Base-by-base conservation (phyloP, 2,888 invertebrate species). In the Pomacea canaliculata region DNA sequence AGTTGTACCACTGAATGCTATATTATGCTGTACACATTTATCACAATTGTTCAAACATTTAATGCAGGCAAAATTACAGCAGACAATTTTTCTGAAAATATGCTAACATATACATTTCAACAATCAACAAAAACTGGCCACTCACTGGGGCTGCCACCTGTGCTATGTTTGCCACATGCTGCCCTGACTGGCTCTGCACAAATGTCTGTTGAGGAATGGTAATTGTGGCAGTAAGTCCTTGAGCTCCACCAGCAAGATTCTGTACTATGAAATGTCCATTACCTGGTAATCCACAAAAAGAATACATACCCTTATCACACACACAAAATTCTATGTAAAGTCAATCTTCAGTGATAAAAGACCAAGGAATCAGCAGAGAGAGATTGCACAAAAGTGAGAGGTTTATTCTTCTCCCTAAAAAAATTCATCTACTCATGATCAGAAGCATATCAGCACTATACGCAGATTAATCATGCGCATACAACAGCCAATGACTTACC, bases 401-500 rank as follows among this genome's bases (percentile, higher is more conserved):
- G 60, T n/a, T 19, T 60, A 19, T 60, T 18, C n/a, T 60, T 60
- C n/a, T 18, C 60, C 7, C 4, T 60, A 60, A 60, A 60, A 60
- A 5, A 60, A n/a, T 60, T 19, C 7, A 19, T 7, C 18, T 60
- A 60, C 18, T 5, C n/a, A 4, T 60, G 60, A 18, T 19, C 2
- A 19, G n/a, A 60, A 60, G 37, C 37, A 5, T 37, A 3, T 37
- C 37, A 37, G 37, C 37, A 37, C 5, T 37, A 37, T 1, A 37
- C 5, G 5, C 37, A 37, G 37, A 37, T 37, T 37, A 37, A 37
- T 37, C 37, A 37, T 37, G 5, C 37, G 5, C 37, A 37, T 37
- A 37, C 37, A 37, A 12, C 9, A 46, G 19, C 13, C 9, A 37
- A 56, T 0, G 7, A 1, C 78, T 76, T 80, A 87, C 88, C 84